Conservation (phyloP, 2,113 vertebrate genomes). For the Pygoscelis adeliae region DNA sequence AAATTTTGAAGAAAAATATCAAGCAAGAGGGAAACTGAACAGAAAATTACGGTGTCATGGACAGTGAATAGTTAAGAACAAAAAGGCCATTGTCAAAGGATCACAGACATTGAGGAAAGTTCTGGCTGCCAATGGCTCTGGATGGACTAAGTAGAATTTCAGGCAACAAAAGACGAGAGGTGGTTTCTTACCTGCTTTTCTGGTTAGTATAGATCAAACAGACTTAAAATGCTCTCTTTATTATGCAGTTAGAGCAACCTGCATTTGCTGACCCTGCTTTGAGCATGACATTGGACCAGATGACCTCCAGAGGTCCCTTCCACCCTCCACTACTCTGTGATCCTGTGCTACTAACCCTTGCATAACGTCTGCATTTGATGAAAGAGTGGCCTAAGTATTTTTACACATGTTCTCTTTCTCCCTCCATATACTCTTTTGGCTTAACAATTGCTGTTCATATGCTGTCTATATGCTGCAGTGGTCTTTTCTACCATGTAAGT, state of each 20-base stretch:
- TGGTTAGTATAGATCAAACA: background rate
- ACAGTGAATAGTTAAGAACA: background rate
- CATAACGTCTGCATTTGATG: background rate
- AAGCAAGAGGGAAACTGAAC: background rate
- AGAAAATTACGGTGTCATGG: background rate
- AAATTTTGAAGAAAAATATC: background rate
- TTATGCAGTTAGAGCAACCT: background rate
- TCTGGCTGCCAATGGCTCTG: background rate
- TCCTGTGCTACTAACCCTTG: background rate
- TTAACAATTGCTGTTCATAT: background rate
- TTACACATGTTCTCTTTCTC: background rate
- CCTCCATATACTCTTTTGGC: background rate
- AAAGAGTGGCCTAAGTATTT: background rate
- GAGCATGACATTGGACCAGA: background rate
- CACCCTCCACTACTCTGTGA: background rate
- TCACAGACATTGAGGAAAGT: background rate
- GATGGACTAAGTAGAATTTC: background rate
- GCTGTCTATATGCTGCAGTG: background rate
- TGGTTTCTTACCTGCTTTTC: background rate
- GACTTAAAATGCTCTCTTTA: background rate
- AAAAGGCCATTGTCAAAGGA: background rate
- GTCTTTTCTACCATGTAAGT: background rate
- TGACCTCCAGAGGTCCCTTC: background rate
- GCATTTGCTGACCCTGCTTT: background rate
- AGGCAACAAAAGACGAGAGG: background rate